phyloP scores from a whole-genome alignment of 2,113 vertebrate genomes.

The Archocentrus centrarchus region DNA sequence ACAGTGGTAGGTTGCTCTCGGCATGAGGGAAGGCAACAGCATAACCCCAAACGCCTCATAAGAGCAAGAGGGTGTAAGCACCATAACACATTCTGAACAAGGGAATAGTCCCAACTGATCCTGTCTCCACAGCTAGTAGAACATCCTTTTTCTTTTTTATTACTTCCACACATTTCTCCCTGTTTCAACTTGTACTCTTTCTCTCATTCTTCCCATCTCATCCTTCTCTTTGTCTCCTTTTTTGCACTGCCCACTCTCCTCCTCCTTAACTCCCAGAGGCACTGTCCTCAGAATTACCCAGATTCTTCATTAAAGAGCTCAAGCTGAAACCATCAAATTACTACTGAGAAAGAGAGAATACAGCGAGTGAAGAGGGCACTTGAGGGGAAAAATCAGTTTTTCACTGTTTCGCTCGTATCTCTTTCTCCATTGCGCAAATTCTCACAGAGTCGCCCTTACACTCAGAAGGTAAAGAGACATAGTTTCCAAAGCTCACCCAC shows the following conservation, averaged over 20 bases:
- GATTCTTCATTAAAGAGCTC: constrained; percentile 72
- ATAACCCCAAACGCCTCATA: neutral
- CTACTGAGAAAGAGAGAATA: constrained; percentile 44
- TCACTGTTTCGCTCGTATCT: constrained; percentile 15
- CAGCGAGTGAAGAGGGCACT: constrained; percentile 17
- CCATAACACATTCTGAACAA: neutral
- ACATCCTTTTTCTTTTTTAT: constrained; percentile 13
- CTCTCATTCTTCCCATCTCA: constrained; percentile 21
- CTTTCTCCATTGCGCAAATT: constrained; percentile 25
- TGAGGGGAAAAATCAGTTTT: constrained; percentile 38
- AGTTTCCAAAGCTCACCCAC: constrained; percentile 18
- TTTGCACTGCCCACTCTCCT: constrained; percentile 30
- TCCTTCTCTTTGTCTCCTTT: constrained; percentile 28
- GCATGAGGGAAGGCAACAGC: constrained; percentile 12
- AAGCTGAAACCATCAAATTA: constrained; percentile 70
- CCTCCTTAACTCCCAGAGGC: constrained; percentile 51
- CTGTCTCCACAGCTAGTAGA: constrained; percentile 24
- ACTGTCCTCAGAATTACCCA: constrained; percentile 71
- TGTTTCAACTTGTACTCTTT: constrained; percentile 42
- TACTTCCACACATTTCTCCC: constrained; percentile 19
- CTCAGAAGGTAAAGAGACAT: constrained; percentile 21
- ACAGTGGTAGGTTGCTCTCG: constrained; percentile 40
- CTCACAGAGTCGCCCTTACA: neutral
- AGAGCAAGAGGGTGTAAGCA: neutral
- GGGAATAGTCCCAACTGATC: constrained; percentile 28